A percentile compares a stretch with the other conserved stretches of the same genome.
phyloP scores from a whole-genome alignment of 2,797 vertebrate genomes.

The Sebastes variabilis region DNA sequence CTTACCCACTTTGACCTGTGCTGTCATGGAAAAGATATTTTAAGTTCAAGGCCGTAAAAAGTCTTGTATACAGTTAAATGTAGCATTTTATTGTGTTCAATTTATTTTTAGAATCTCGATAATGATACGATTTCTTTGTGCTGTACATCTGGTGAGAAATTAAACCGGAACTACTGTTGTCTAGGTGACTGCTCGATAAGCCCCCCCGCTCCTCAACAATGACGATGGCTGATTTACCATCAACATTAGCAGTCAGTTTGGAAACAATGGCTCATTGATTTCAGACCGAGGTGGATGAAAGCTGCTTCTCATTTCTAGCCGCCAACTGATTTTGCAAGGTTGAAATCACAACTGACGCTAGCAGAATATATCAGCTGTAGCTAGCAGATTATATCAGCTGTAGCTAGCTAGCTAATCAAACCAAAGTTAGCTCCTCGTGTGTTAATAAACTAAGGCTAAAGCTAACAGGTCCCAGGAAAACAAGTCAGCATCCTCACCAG shows the following conservation, averaged over 20 bases:
- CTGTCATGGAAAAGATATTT: neutral
- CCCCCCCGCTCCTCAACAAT: neutral
- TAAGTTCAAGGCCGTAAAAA: neutral
- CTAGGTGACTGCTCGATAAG: too few species aligned
- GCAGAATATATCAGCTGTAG: too few species aligned
- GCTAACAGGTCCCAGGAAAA: neutral
- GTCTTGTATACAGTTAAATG: neutral
- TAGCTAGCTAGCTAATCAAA: too few species aligned
- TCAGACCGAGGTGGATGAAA: neutral
- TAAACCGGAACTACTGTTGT: too few species aligned
- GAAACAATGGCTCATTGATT: neutral
- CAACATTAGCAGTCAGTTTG: neutral
- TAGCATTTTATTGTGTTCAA: neutral
- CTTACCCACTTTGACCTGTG: neutral
- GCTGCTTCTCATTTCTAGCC: neutral
- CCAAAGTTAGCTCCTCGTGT: too few species aligned
- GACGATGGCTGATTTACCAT: neutral
- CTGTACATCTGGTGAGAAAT: too few species aligned
- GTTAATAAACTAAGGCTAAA: neutral
- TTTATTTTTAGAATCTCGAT: too few species aligned
- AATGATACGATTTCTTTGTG: too few species aligned
- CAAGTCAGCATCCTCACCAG: neutral
- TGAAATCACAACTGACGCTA: neutral
- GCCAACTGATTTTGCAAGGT: neutral
- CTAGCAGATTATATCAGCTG: too few species aligned